These are phyloP conservation scores for Chaenodraco wilsoni DNA, from an alignment of 2,797 vertebrate genomes.

Conservation along the genomic window DNA sequence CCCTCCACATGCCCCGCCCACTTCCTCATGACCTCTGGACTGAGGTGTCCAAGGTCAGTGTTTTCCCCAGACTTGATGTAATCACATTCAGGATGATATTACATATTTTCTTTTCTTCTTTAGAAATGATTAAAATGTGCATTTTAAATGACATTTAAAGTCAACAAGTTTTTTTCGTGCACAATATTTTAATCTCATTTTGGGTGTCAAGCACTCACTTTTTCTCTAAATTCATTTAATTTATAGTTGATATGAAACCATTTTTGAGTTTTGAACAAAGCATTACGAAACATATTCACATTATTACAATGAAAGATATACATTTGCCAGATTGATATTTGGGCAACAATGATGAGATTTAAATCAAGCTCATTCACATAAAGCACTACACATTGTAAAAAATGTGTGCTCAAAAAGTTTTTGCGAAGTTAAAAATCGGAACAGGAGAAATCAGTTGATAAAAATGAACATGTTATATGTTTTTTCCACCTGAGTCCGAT, in stretches of 20 bases:
- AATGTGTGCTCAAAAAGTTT: slow-evolving; percentile 24
- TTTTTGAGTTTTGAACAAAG: slow-evolving; percentile 18
- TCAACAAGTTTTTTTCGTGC: background rate
- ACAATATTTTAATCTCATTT: slow-evolving; percentile 23
- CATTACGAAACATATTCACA: slow-evolving; percentile 64
- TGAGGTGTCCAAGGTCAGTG: slow-evolving; percentile 82
- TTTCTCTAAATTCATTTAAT: slow-evolving; percentile 27
- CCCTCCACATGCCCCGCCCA: slow-evolving; percentile 76
- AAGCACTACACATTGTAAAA: slow-evolving; percentile 37
- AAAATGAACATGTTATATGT: background rate
- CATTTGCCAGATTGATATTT: slow-evolving; percentile 36
- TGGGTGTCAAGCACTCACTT: background rate
- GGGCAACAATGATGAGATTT: slow-evolving; percentile 30
- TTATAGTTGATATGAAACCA: slow-evolving; percentile 33
- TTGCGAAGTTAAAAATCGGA: slow-evolving; percentile 21
- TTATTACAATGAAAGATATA: slow-evolving; percentile 34
- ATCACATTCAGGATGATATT: slow-evolving; percentile 13
- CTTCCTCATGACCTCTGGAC: slow-evolving; percentile 81
- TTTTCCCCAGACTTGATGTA: slow-evolving; percentile 35
- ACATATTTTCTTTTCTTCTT: background rate
- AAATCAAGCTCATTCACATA: slow-evolving; percentile 38
- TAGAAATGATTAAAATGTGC: background rate
- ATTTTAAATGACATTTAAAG: slow-evolving; percentile 9
- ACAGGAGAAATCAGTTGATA: slow-evolving; percentile 7
- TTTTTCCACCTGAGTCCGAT: slow-evolving; percentile 1